Conservation (phyloP, 2,888 invertebrate species). For the Dryobotodes eremita region DNA sequence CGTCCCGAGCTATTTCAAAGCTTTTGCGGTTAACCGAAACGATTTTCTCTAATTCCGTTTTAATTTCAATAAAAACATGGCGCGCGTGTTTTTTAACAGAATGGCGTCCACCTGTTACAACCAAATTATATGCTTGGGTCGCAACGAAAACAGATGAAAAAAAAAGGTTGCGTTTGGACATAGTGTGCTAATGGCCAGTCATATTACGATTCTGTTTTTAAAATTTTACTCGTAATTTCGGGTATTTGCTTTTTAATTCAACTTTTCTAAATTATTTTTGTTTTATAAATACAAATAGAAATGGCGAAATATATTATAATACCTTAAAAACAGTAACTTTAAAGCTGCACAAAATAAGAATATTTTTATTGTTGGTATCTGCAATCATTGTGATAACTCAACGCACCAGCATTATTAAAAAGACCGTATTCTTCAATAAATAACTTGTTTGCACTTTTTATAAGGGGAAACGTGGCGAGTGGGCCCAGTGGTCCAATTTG, state of each 20-base stretch:
- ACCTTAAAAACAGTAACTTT: not conserved
- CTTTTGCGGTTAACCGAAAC: constrained; percentile 83
- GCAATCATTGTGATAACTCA: not conserved
- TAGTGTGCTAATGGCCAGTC: constrained; percentile 59
- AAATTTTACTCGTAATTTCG: constrained; percentile 37
- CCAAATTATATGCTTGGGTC: constrained; percentile 73
- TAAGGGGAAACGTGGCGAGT: constrained; percentile 47
- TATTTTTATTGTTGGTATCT: no score
- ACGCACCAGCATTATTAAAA: constrained; percentile 22
- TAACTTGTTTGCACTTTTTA: constrained; percentile 52
- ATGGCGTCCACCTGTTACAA: constrained; percentile 79
- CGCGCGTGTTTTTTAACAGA: constrained; percentile 69
- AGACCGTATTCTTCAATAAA: constrained; percentile 28
- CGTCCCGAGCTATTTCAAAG: constrained; percentile 66
- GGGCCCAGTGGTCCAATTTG: constrained; percentile 62
- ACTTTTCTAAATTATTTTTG: not conserved
- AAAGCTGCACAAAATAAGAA: not conserved
- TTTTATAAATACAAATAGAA: not conserved
- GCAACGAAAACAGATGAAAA: constrained; percentile 60
- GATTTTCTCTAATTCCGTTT: constrained; percentile 84
- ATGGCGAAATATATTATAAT: not conserved
- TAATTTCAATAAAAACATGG: constrained; percentile 81
- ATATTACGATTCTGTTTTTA: constrained; percentile 53
- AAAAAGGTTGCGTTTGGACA: constrained; percentile 57
- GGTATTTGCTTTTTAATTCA: constrained; percentile 5